These are phyloP conservation scores for Keiferia lycopersicella DNA, from an alignment of 2,888 invertebrate species.

Conservation along the genomic window DNA sequence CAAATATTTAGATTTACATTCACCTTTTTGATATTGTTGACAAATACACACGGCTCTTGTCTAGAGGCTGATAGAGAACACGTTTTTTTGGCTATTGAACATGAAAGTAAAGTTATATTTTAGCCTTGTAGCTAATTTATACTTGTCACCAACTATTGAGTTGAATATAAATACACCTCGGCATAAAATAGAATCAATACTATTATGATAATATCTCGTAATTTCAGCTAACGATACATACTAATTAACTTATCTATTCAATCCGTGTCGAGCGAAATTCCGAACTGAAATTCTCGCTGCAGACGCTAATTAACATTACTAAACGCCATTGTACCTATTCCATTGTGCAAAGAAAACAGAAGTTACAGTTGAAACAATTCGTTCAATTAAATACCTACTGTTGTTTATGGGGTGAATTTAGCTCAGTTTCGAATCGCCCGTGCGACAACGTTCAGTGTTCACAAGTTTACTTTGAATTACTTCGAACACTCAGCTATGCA, in stretches of 20 bases:
- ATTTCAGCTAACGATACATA: background rate
- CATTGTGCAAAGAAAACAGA: conserved; percentile 9
- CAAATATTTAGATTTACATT: conserved; percentile 20
- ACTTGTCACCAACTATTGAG: too few relatives aligned
- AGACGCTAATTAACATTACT: background rate
- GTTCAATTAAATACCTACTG: background rate
- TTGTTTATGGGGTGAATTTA: background rate
- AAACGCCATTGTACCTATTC: background rate
- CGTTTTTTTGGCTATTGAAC: background rate
- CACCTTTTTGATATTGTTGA: conserved; percentile 16
- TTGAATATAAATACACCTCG: too few relatives aligned
- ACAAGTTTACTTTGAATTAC: background rate
- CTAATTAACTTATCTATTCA: too few relatives aligned
- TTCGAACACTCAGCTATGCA: background rate
- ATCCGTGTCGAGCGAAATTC: background rate
- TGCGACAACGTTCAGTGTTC: background rate
- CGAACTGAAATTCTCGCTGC: background rate
- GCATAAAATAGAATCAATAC: background rate
- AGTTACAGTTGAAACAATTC: background rate
- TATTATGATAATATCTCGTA: background rate
- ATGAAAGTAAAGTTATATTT: too few relatives aligned
- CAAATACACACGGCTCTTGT: conserved; percentile 2
- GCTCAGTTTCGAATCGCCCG: background rate
- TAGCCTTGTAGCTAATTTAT: too few relatives aligned
- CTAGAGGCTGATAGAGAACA: background rate